A percentile compares a stretch with the other conserved stretches of the same genome.
Evolutionary conservation across 2,113 vertebrate genomes (phyloP).

Genomic region (Probosciger aterrimus): DNA sequence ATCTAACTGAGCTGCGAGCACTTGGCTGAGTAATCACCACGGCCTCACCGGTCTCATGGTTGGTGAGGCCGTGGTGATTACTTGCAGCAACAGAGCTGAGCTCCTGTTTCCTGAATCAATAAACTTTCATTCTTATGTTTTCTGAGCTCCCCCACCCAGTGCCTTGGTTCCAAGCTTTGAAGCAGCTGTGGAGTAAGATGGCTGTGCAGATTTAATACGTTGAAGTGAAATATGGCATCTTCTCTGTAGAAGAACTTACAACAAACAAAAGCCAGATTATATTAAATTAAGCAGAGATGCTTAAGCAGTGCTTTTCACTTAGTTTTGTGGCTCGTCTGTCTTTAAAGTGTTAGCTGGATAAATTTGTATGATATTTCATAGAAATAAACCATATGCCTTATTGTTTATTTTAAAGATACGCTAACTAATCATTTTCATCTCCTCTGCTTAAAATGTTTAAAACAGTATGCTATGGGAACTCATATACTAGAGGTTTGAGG

Average conservation of each 20-base stretch:
- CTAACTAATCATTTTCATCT: neutral
- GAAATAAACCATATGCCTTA: neutral
- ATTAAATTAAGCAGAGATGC: neutral
- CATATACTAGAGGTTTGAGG: neutral
- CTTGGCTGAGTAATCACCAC: neutral
- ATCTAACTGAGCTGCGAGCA: neutral
- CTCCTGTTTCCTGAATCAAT: neutral
- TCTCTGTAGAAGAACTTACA: neutral
- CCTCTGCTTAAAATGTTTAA: neutral
- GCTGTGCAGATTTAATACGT: neutral
- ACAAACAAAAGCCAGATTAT: neutral
- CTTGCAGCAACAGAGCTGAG: neutral
- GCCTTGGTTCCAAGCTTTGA: neutral
- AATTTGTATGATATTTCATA: neutral
- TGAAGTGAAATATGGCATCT: neutral
- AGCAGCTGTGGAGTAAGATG: neutral
- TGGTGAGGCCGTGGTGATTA: neutral
- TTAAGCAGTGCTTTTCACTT: neutral
- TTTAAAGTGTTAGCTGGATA: neutral
- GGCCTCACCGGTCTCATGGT: neutral
- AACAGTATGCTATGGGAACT: neutral
- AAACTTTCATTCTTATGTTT: neutral
- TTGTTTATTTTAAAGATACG: neutral
- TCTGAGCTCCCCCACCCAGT: neutral
- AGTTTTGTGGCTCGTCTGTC: neutral